Conservation (phyloP, 2,888 invertebrate genomes). For the Gymnoscelis rufifasciata region DNA sequence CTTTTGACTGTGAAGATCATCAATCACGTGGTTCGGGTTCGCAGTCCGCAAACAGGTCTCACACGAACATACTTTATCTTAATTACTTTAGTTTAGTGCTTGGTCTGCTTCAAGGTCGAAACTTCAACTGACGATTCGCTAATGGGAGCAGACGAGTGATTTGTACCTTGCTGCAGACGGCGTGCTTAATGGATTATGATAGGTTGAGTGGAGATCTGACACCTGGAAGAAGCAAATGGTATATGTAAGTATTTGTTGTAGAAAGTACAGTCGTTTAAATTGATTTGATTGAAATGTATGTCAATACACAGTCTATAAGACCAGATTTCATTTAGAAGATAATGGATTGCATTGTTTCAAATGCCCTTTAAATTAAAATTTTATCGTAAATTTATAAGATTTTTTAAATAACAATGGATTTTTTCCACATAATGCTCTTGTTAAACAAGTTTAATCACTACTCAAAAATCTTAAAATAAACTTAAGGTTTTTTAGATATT, state of each 20-base stretch:
- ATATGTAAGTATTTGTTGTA: conserved; percentile 1
- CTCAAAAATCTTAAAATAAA: no score
- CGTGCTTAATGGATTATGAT: conserved; percentile 20
- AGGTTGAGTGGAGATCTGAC: conserved; percentile 14
- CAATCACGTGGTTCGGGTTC: conserved; percentile 8
- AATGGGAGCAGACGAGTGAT: conserved; percentile 18
- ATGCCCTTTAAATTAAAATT: no score
- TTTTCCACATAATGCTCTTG: no score
- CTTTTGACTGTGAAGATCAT: conserved; percentile 8
- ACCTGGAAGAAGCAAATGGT: conserved; percentile 14
- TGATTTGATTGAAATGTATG: no score
- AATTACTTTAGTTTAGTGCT: conserved; percentile 18
- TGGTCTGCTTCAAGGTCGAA: conserved; percentile 16
- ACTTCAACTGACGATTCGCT: conserved; percentile 14
- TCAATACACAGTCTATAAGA: no score
- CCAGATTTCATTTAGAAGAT: no score
- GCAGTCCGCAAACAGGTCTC: conserved; percentile 3
- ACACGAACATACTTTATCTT: conserved; percentile 11
- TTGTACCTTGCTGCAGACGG: conserved; percentile 12
- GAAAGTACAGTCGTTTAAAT: no score
- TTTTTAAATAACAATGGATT: no score
- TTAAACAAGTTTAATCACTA: no score
- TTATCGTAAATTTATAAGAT: no score
- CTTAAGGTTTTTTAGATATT: no score
- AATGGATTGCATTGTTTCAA: no score